These are phyloP conservation scores for Ondatra zibethicus DNA, from an alignment of 2,113 vertebrate species.

Conservation along the genomic window DNA sequence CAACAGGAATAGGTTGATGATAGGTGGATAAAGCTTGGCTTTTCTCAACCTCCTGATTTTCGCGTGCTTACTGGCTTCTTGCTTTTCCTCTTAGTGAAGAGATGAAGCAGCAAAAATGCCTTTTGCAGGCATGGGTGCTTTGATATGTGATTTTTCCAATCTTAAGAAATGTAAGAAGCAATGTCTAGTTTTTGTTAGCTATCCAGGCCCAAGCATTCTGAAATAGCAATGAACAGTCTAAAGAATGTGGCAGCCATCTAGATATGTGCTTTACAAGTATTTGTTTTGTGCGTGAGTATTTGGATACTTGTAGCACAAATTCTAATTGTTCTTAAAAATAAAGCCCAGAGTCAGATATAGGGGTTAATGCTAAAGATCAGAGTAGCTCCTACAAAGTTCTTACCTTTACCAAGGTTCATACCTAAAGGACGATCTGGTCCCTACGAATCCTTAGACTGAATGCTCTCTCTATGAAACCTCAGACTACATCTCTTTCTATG, in stretches of 20 bases:
- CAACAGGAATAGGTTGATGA: too few relatives aligned
- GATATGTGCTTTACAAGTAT: background rate
- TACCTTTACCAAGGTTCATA: too few relatives aligned
- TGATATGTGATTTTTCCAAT: background rate
- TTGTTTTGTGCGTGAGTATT: background rate
- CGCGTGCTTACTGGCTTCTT: rapidly evolving
- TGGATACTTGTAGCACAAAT: too few relatives aligned
- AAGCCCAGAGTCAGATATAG: too few relatives aligned
- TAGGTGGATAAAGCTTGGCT: background rate
- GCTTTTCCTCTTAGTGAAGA: background rate
- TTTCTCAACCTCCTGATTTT: rapidly evolving
- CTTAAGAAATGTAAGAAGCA: background rate
- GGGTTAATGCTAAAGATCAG: too few relatives aligned
- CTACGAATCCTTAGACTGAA: too few relatives aligned
- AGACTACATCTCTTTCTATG: too few relatives aligned
- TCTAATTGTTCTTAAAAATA: too few relatives aligned
- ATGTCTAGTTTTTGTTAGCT: background rate
- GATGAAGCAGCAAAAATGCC: background rate
- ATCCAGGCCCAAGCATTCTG: background rate
- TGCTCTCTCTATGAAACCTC: too few relatives aligned
- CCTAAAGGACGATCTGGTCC: too few relatives aligned
- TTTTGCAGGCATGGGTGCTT: background rate
- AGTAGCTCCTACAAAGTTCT: too few relatives aligned
- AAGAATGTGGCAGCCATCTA: background rate
- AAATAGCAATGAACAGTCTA: background rate